Base-by-base conservation (phyloP, 35 echinoderm and acorn worm genomes). In the Acanthaster planci region DNA sequence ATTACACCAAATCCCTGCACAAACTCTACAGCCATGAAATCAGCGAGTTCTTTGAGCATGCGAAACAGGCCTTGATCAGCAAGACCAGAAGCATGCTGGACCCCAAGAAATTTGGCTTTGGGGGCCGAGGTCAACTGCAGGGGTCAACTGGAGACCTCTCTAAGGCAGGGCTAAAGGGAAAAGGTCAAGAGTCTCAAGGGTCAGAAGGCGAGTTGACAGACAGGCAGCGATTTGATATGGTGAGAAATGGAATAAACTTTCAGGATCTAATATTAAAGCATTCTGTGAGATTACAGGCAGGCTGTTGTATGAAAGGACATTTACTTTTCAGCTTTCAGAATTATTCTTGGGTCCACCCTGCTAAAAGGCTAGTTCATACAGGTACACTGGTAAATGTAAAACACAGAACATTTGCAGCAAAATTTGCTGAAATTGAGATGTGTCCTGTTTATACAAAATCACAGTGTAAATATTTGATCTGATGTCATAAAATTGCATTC, bases 11-110 rank as follows among this genome's bases (percentile, higher is more conserved):
- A 30, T 90, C 87, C 22, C 55, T 97, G 14, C 89, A 81, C 37
- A 97, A 90, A 53, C 72, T 97, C 16, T 97, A 97, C 80, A 90
- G 93, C 51, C 76, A 81, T 40, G 90, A 97, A 60, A 39, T 97
- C 36, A 82, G 86, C n/a, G 94, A 97, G 21, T 97, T 97, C 94
- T 97, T 93, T 85, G 94, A 97, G 87, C 86, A 54, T 77, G 90
- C 87, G 5, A 75, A 80, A 14, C 83, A 83, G 23, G 51, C 83
- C 5, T 54, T 97, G 21, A 67, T 90, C 36, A 50, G 78, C 26
- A 95, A 95, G 29, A 38, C 17, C 17, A 51, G 78, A 0, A 92
- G 80, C 67, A 76, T 78, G 4, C 35, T 64, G 17, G 93, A 97
- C 16, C 80, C 78, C 19, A 97, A 97, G 86, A 97, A 92, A 75